Evolutionary conservation across 1,140 invertebrate genomes (phyloP).

Genomic region (Diuraphis noxia): DNA sequence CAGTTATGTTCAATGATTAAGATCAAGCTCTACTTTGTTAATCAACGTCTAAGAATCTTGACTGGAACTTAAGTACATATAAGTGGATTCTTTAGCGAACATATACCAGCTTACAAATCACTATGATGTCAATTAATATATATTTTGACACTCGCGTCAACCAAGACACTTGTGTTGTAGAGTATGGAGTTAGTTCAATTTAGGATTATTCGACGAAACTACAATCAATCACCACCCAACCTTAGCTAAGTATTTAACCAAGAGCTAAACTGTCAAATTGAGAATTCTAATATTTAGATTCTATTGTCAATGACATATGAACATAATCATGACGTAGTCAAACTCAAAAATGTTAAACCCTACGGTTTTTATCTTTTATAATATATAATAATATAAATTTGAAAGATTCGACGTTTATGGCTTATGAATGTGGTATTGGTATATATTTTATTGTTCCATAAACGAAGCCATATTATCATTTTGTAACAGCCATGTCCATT

Average conservation of each 20-base stretch:
- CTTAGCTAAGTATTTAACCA: neutral
- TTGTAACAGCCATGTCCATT: neutral
- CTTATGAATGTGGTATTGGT: neutral
- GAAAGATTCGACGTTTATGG: neutral
- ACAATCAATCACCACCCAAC: neutral
- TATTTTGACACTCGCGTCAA: neutral
- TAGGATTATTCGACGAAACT: neutral
- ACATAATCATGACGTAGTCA: neutral
- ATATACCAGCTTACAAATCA: neutral
- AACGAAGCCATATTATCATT: neutral
- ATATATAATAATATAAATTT: slow-evolving; percentile 4
- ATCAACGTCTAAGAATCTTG: neutral
- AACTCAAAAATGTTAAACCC: neutral
- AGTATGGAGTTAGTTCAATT: neutral
- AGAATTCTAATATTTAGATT: neutral
- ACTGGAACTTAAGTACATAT: neutral
- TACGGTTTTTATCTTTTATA: neutral
- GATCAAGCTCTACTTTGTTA: neutral
- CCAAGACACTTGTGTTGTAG: neutral
- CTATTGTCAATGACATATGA: neutral
- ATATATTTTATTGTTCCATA: neutral
- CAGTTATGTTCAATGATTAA: neutral
- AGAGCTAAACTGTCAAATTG: neutral
- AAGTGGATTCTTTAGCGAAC: neutral
- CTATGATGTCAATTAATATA: neutral